A percentile compares a stretch with the other conserved stretches of the same genome.
These are phyloP conservation scores for Caenorhabditis briggsae DNA, from an alignment of 1,140 invertebrate genomes.

Conservation along the genomic window DNA sequence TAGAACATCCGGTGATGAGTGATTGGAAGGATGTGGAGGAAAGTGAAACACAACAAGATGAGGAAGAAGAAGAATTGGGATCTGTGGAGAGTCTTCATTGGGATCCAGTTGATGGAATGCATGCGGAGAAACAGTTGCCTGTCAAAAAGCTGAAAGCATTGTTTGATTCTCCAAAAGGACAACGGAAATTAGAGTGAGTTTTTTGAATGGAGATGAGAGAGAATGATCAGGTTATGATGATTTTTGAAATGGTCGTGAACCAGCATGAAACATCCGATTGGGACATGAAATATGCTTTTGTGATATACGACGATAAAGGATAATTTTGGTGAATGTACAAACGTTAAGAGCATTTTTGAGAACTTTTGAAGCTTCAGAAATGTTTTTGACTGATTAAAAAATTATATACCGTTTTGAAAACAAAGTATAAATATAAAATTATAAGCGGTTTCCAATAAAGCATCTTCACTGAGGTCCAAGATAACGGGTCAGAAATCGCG, in stretches of 20 bases:
- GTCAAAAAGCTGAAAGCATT: constrained; percentile 64
- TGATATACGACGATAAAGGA: not conserved
- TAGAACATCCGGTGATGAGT: constrained; percentile 63
- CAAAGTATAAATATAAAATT: no score
- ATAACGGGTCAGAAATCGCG: no score
- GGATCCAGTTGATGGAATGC: constrained; percentile 70
- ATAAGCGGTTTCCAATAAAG: no score
- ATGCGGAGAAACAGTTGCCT: constrained; percentile 67
- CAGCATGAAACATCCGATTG: constrained; percentile 21
- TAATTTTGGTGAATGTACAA: not conserved
- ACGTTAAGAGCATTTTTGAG: no score
- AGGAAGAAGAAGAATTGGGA: constrained; percentile 66
- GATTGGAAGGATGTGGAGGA: constrained; percentile 64
- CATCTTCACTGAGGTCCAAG: no score
- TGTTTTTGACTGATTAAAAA: no score
- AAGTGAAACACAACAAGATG: constrained; percentile 53
- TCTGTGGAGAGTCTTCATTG: constrained; percentile 66
- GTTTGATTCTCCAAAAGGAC: constrained; percentile 63
- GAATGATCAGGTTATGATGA: not conserved
- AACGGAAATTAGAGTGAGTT: constrained; percentile 58
- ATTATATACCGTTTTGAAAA: no score
- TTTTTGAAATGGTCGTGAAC: not conserved
- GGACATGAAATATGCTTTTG: not conserved
- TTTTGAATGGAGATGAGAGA: not conserved
- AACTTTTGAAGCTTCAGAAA: no score